These are phyloP conservation scores for Apogon hyalosoma DNA, from an alignment of 2,797 vertebrate species.

Conservation along the genomic window DNA sequence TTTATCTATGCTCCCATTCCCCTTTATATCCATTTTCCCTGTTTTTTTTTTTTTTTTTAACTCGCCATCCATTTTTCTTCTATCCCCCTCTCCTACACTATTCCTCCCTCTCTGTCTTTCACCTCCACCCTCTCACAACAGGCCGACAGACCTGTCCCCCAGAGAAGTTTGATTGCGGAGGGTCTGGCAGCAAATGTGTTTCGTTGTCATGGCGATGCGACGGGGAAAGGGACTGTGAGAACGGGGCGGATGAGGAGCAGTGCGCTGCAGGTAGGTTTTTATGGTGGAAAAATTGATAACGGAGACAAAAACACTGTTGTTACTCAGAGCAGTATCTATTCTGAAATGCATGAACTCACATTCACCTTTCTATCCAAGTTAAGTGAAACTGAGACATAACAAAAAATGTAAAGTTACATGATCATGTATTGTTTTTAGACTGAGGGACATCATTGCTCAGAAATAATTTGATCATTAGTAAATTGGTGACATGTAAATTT, in stretches of 20 bases:
- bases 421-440: background rate
- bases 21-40: slow-evolving; percentile 13
- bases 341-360: background rate
- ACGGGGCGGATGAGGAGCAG: slow-evolving; percentile 91
- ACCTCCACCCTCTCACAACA: slow-evolving; percentile 57
- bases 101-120: slow-evolving; percentile 14
- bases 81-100: background rate
- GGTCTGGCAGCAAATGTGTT: slow-evolving; percentile 91
- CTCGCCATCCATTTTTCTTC: slow-evolving; percentile 5
- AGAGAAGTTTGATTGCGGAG: slow-evolving; percentile 96
- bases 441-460: slow-evolving; percentile 3
- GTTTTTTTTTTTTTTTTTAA: background rate
- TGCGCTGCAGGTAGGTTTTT: slow-evolving; percentile 88
- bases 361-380: background rate
- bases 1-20: slow-evolving; percentile 3
- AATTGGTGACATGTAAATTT: background rate
- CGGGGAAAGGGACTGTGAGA: slow-evolving; percentile 94
- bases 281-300: background rate
- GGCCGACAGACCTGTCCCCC: slow-evolving; percentile 92
- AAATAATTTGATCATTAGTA: background rate
- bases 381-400: background rate
- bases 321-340: background rate
- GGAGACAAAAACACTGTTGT: background rate
- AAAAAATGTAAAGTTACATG: background rate
- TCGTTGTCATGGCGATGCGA: slow-evolving; percentile 96